Percentiles rank a stretch among this genome's conserved stretches.
Conservation (phyloP, 2,113 vertebrate genomes). For the Protobothrops flavoviridis region DNA sequence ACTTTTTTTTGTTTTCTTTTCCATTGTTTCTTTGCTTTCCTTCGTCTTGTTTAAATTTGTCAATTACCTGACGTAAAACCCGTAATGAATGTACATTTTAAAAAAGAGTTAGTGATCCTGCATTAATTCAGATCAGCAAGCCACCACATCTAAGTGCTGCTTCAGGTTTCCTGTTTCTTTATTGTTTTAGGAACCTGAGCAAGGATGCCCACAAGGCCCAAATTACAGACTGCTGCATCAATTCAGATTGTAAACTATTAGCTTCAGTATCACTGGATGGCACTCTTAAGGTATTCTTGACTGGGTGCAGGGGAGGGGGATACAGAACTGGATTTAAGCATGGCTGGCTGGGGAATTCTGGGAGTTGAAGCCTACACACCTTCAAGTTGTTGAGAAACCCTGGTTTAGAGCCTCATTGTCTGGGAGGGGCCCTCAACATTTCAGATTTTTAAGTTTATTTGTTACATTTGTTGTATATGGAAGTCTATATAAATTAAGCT, state of each 20-base stretch:
- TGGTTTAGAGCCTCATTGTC: background rate
- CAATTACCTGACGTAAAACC: background rate
- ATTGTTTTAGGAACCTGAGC: slow-evolving; percentile 67
- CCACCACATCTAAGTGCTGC: no score
- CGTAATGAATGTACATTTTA: background rate
- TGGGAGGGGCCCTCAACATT: background rate
- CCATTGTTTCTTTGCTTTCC: background rate
- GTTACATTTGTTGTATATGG: background rate
- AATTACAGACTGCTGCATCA: slow-evolving; percentile 79
- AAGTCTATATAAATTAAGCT: background rate
- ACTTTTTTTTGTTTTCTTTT: background rate
- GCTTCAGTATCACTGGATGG: slow-evolving; percentile 82
- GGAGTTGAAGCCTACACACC: background rate
- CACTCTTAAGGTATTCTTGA: slow-evolving; percentile 73
- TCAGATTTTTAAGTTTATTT: background rate
- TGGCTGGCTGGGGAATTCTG: background rate
- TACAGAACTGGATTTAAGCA: slow-evolving; percentile 35
- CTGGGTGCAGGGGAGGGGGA: background rate
- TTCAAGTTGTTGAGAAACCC: background rate
- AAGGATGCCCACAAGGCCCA: slow-evolving; percentile 73
- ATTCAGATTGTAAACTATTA: slow-evolving; percentile 72
- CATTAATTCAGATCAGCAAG: background rate
- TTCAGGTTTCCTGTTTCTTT: background rate
- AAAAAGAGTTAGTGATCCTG: background rate
- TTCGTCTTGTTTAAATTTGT: background rate